Evolutionary conservation across 2,113 vertebrate genomes (phyloP).

Genomic region (Poeciliopsis prolifica): DNA sequence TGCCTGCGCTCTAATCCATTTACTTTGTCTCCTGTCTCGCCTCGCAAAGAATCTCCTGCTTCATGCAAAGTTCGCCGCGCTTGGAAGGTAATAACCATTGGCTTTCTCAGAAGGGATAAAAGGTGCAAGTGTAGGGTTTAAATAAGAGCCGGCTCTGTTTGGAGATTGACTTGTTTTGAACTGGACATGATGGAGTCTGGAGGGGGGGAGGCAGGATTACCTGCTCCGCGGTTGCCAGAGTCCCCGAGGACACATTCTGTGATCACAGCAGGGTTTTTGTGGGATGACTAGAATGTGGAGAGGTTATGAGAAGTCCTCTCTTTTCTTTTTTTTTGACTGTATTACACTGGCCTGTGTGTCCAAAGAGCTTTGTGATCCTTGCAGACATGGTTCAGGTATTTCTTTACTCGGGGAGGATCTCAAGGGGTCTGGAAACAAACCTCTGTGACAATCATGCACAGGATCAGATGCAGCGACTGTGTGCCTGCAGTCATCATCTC

Average conservation of each 20-base stretch:
- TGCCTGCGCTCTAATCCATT: conserved; percentile 57
- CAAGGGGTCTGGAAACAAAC: conserved; percentile 43
- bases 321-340: conserved; percentile 18
- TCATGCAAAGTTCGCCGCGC: conserved; percentile 43
- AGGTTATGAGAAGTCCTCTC: conserved; percentile 51
- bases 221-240: conserved; percentile 64
- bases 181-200: conserved; percentile 59
- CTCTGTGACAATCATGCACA: conserved; percentile 23
- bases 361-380: conserved; percentile 51
- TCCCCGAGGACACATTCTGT: conserved; percentile 56
- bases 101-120: conserved; percentile 25
- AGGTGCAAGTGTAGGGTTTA: conserved; percentile 43
- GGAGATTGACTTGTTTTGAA: conserved; percentile 56
- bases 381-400: conserved; percentile 50
- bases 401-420: conserved; percentile 31
- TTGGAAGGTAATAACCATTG: conserved; percentile 55
- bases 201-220: conserved; percentile 67
- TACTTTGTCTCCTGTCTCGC: conserved; percentile 45
- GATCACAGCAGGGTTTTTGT: conserved; percentile 64
- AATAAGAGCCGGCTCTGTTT: conserved; percentile 43
- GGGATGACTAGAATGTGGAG: conserved; percentile 49
- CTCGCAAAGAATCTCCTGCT: conserved; percentile 39
- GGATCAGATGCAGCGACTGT: conserved; percentile 20
- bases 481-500: conserved; percentile 2
- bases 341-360: conserved; percentile 44